Conservation (phyloP, 2,888 invertebrate genomes). For the Drosophila lutescens region DNA sequence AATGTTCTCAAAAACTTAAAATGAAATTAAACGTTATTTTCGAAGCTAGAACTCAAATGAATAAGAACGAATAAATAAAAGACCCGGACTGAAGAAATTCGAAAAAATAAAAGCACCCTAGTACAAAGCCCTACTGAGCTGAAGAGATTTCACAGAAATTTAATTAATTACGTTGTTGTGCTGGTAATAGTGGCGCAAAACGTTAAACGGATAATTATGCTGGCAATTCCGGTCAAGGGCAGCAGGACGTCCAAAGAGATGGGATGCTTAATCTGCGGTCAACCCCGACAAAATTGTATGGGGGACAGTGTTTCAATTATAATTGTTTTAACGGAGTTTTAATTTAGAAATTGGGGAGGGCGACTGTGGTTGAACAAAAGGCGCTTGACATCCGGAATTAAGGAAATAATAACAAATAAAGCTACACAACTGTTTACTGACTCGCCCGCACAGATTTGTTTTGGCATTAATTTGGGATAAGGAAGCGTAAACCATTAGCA, state of each 20-base stretch:
- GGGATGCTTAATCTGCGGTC: slow-evolving; percentile 21
- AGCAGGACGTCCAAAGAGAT: slow-evolving; percentile 9
- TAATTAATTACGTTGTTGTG: slow-evolving; percentile 76
- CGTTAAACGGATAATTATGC: slow-evolving; percentile 76
- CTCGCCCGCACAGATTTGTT: slow-evolving; percentile 67
- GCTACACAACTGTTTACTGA: slow-evolving; percentile 25
- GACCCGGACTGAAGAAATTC: not conserved
- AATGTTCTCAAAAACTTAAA: too few species aligned
- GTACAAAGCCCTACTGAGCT: slow-evolving; percentile 13
- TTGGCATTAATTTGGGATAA: slow-evolving; percentile 68
- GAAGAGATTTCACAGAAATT: slow-evolving; percentile 58
- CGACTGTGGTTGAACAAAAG: not conserved
- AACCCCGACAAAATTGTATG: slow-evolving; percentile 4
- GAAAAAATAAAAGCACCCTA: not conserved
- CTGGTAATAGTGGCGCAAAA: slow-evolving; percentile 68
- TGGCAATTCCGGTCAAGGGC: slow-evolving; percentile 63
- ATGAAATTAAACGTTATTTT: too few species aligned
- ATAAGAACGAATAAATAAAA: too few species aligned
- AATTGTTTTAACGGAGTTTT: slow-evolving; percentile 68
- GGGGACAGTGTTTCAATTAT: slow-evolving; percentile 56
- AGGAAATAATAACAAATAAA: slow-evolving; percentile 51
- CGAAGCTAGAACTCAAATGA: too few species aligned
- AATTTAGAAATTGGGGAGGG: slow-evolving; percentile 61
- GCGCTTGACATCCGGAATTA: slow-evolving; percentile 55
- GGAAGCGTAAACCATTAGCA: slow-evolving; percentile 49